A percentile compares a stretch with the other conserved stretches of the same genome.
These are phyloP conservation scores for Zaprionus lachaisei DNA, from an alignment of 1,140 invertebrate genomes.

Conservation along the genomic window DNA sequence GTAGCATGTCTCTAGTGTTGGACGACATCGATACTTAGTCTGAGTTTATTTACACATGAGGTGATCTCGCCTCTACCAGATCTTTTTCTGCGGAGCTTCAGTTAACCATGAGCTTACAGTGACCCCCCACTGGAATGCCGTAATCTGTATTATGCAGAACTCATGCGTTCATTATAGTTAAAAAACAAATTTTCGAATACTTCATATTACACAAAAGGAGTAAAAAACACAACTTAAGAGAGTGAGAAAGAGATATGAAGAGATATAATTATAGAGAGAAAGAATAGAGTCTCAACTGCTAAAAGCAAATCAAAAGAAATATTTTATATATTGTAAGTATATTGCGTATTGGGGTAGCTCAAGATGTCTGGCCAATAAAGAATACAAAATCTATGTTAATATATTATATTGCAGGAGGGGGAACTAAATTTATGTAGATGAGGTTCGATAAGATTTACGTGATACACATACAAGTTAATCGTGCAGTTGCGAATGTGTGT, in stretches of 20 bases:
- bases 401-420: neutral
- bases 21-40: neutral
- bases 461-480: constrained; percentile 30
- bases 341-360: neutral
- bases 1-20: neutral
- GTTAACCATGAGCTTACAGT: neutral
- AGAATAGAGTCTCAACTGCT: neutral
- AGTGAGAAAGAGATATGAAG: neutral
- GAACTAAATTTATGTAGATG: constrained; percentile 28
- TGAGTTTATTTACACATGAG: constrained; percentile 8
- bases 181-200: neutral
- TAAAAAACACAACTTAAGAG: neutral
- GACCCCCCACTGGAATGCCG: neutral
- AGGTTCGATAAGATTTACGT: constrained; percentile 15
- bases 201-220: neutral
- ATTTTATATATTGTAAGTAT: neutral
- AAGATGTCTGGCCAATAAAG: neutral
- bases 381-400: constrained; percentile 9
- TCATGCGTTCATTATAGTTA: constrained; percentile 31
- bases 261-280: neutral
- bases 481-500: constrained; percentile 17
- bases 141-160: neutral
- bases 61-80: neutral
- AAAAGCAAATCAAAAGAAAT: neutral
- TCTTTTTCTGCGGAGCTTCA: neutral